Evolutionary conservation across 2,797 vertebrate species (phyloP), one percentile per base, ranked within the genome.

Genomic region (Hephaestus fuliginosus): DNA sequence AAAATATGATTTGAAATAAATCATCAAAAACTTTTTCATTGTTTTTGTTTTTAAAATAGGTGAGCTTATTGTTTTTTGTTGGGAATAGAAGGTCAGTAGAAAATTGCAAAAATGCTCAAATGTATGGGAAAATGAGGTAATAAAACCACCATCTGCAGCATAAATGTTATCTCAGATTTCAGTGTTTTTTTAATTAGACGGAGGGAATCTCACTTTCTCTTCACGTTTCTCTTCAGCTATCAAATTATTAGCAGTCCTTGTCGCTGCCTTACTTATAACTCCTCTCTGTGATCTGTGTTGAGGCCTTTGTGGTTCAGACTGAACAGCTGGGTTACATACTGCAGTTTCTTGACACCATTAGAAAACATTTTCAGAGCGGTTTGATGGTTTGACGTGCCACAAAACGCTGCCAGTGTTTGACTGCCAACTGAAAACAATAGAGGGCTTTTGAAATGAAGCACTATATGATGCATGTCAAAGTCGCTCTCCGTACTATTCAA

Each of bases 371-470:
- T 72, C 41, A 44, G 30, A 85, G 48, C 7, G 56, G 17, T 74
- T 70, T 78, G 81, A 87, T 65, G 82, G 36, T 53, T 86, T 82
- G 78, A 79, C 70, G 70, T 73, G 81, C 76, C 76, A 82, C 53
- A 65, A 78, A 81, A 74, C 22, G 75, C 77, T 77, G 84, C 75
- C 86, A 84, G 48, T 71, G 43, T 73, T 30, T 82, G 83, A 84
- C 61, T 85, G 80, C 61, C 85, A 85, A 55, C 58, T 36, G 53
- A 74, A 75, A 78, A 86, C 86, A 87, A 84, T 61, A 28, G 66
- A 43, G 46, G 70, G 67, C 77, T 76, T 89, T 70, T 81, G 80
- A 77, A 82, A 53, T 80, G 5, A 70, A 73, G 63, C 52, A 13
- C 48, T 56, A 41, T 53, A 28, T 69, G 66, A 82, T 53, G 81